A percentile compares a stretch with the other conserved stretches of the same genome.
phyloP scores from a whole-genome alignment of 2,797 vertebrate genomes.

The Urosaurus nigricauda region DNA sequence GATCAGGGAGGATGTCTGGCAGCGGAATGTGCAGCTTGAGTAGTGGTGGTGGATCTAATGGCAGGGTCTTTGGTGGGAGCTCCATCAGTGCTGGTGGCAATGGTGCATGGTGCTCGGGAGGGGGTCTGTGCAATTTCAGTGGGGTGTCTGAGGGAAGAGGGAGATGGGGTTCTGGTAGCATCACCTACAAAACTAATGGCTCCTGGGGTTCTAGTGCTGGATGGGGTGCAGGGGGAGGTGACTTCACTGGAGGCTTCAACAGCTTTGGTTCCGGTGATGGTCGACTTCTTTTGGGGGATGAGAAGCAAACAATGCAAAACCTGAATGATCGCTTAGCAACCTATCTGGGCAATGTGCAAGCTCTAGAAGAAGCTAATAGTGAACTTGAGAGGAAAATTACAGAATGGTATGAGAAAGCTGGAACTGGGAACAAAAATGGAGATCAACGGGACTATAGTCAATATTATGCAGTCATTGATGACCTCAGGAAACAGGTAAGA shows the following conservation, averaged over 20 bases:
- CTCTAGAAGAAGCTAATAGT: slow-evolving; percentile 86
- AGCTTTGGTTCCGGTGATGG: slow-evolving; percentile 77
- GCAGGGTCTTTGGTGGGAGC: slow-evolving; percentile 45
- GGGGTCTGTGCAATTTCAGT: slow-evolving; percentile 47
- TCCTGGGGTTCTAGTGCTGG: not conserved
- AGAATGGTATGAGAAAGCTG: slow-evolving; percentile 84
- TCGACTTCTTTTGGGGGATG: slow-evolving; percentile 80
- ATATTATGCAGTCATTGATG: slow-evolving; percentile 82
- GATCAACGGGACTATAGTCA: slow-evolving; percentile 83
- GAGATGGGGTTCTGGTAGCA: not conserved
- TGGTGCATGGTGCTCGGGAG: slow-evolving; percentile 58
- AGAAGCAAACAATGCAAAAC: slow-evolving; percentile 98
- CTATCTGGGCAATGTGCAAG: slow-evolving; percentile 94
- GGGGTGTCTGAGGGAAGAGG: not conserved
- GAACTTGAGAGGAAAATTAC: slow-evolving; percentile 87
- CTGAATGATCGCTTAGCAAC: slow-evolving; percentile 93
- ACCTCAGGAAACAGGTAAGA: slow-evolving; percentile 90
- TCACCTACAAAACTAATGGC: not conserved
- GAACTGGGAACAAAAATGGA: slow-evolving; percentile 72
- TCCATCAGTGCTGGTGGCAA: slow-evolving; percentile 67
- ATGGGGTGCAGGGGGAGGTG: slow-evolving; percentile 54
- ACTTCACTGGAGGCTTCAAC: slow-evolving; percentile 68
- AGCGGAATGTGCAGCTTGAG: slow-evolving; percentile 6
- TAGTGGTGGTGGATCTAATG: slow-evolving; percentile 11
- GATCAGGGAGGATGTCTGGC: slow-evolving; percentile 36